phyloP scores from a whole-genome alignment of 2,797 vertebrate genomes.

The Oreochromis mossambicus region DNA sequence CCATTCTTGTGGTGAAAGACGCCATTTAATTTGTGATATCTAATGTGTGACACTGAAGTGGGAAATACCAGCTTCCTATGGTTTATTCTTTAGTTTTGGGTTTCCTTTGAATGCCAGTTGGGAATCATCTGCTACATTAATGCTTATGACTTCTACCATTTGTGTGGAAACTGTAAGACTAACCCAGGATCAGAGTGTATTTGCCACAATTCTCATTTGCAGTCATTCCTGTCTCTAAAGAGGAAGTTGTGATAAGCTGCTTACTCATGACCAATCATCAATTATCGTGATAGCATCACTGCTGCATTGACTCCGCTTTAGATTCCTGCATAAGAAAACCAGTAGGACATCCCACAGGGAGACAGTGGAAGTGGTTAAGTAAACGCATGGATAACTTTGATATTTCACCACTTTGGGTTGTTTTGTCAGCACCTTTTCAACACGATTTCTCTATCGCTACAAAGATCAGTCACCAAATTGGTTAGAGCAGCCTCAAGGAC shows the following conservation, averaged over 20 bases:
- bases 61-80: conserved; percentile 11
- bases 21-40: background rate
- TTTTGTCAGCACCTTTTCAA: conserved; percentile 19
- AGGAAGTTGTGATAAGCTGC: conserved; percentile 14
- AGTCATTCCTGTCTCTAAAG: conserved; percentile 2
- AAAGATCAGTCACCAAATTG: background rate
- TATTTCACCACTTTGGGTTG: conserved; percentile 16
- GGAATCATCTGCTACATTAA: background rate
- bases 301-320: background rate
- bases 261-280: conserved; percentile 27
- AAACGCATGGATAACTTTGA: background rate
- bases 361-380: background rate
- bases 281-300: conserved; percentile 6
- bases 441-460: background rate
- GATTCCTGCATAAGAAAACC: conserved; percentile 1
- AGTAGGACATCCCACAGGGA: conserved; percentile 1
- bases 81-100: background rate
- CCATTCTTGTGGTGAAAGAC: background rate
- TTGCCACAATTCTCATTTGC: background rate
- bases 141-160: background rate
- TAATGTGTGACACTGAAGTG: background rate
- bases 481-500: conserved; percentile 5
- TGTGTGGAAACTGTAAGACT: background rate
- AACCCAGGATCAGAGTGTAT: background rate
- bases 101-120: background rate